Evolutionary conservation across 2,797 vertebrate species (phyloP).

Genomic region (Microhierax caerulescens): DNA sequence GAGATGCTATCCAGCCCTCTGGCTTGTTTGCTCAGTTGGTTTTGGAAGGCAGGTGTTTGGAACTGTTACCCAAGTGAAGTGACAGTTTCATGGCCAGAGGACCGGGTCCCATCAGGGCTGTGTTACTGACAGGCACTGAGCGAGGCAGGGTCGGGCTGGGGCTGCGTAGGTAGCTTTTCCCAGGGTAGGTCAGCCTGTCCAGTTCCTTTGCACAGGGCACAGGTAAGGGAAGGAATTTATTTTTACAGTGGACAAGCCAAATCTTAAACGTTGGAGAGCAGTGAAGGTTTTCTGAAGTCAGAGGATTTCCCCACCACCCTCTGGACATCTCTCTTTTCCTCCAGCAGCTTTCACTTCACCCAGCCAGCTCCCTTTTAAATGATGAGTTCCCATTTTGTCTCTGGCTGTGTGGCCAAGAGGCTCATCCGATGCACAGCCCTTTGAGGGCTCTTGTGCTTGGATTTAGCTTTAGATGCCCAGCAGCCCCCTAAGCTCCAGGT

Average conservation of each 20-base stretch:
- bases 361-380: background rate
- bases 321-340: background rate
- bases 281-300: background rate
- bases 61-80: background rate
- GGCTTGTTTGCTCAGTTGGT: background rate
- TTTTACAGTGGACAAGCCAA: background rate
- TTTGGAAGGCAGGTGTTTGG: background rate
- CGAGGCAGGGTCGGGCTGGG: background rate
- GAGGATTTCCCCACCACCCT: background rate
- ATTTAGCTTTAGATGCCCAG: background rate
- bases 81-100: background rate
- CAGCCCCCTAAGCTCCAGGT: background rate
- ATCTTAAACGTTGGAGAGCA: background rate
- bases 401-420: background rate
- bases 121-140: background rate
- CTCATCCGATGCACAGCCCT: background rate
- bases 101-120: fast-evolving
- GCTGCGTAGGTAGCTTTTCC: background rate
- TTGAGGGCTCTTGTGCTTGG: background rate
- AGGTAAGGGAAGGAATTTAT: background rate
- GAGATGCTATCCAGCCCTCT: background rate
- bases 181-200: background rate
- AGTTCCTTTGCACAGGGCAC: background rate
- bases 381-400: background rate
- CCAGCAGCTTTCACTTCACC: background rate